phyloP scores from a whole-genome alignment of 2,888 invertebrate species.

The Cephus spinipes region DNA sequence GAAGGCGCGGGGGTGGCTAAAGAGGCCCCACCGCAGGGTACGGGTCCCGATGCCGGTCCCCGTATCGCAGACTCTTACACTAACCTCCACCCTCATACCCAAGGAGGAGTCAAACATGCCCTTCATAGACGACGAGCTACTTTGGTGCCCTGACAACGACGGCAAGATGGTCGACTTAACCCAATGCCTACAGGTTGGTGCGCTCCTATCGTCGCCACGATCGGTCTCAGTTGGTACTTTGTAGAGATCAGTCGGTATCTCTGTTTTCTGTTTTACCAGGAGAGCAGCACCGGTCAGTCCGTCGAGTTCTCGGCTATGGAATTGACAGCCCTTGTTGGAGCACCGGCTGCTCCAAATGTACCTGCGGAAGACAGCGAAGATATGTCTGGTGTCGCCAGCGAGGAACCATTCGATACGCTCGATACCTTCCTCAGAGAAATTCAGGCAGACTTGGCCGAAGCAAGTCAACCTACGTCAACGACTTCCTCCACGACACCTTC shows the following conservation, averaged over 20 bases:
- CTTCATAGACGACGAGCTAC: conserved; percentile 94
- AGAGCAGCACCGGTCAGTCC: conserved; percentile 58
- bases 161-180: conserved; percentile 94
- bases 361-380: conserved; percentile 58
- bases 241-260: not conserved
- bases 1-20: conserved; percentile 65
- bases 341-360: conserved; percentile 50
- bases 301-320: conserved; percentile 64
- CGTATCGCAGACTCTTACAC: conserved; percentile 64
- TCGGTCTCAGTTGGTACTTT: too few species aligned
- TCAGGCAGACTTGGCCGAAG: conserved; percentile 68
- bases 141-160: conserved; percentile 96
- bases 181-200: conserved; percentile 84
- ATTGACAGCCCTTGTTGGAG: conserved; percentile 59
- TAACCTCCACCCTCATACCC: conserved; percentile 65
- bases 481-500: conserved; percentile 68
- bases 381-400: conserved; percentile 69
- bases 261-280: conserved; percentile 45
- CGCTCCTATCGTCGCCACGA: conserved; percentile 1
- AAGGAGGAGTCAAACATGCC: conserved; percentile 79
- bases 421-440: conserved; percentile 86
- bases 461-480: conserved; percentile 68
- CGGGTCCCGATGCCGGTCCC: conserved; percentile 67
- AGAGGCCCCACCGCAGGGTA: conserved; percentile 65
- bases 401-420: conserved; percentile 85